A percentile compares a stretch with the other conserved stretches of the same genome.
These are phyloP conservation scores for Malacosoma neustria DNA, from an alignment of 2,888 invertebrate species.

Conservation along the genomic window DNA sequence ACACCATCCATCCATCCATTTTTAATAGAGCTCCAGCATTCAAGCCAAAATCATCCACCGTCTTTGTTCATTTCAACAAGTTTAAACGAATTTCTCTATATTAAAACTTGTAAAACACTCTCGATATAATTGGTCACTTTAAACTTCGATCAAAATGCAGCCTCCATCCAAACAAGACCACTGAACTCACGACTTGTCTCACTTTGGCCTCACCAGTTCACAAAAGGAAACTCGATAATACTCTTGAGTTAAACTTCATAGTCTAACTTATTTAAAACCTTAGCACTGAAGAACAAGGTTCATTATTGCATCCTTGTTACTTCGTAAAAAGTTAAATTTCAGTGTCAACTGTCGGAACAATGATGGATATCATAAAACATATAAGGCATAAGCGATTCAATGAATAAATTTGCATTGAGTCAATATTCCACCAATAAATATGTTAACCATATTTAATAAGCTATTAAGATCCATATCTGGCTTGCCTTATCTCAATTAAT, in stretches of 20 bases:
- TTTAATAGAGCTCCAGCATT: too few species aligned
- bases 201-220: slow-evolving; percentile 19
- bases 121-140: too few species aligned
- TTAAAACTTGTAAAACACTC: too few species aligned
- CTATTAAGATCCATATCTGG: too few species aligned
- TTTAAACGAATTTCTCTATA: too few species aligned
- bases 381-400: neutral
- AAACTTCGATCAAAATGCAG: slow-evolving; percentile 1
- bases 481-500: too few species aligned
- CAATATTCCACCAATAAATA: neutral
- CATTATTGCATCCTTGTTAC: neutral
- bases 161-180: neutral
- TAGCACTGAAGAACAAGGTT: neutral
- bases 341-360: slow-evolving; percentile 1
- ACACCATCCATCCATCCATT: too few species aligned
- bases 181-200: slow-evolving; percentile 18
- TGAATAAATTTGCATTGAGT: neutral
- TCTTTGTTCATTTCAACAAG: too few species aligned
- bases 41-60: too few species aligned
- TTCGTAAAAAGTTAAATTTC: neutral
- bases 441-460: neutral
- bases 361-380: slow-evolving; percentile 3
- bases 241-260: slow-evolving; percentile 18
- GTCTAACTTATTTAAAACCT: neutral
- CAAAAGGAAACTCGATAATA: slow-evolving; percentile 30